phyloP scores from a whole-genome alignment of 1,140 invertebrate species.

The Drosophila orosa region DNA sequence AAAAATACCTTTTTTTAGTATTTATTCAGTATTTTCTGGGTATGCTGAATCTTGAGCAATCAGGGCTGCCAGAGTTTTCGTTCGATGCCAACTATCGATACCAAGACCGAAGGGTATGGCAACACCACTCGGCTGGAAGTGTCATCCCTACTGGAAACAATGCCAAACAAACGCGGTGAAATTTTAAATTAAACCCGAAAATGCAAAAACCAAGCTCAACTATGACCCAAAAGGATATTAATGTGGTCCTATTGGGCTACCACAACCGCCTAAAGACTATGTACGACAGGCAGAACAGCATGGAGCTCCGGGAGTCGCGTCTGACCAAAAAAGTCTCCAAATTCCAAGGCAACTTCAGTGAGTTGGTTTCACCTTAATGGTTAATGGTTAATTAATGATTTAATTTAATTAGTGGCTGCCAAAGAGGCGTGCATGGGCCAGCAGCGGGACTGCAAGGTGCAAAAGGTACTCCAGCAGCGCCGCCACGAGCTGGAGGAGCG shows the following conservation, averaged over 20 bases:
- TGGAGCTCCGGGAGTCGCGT: constrained; percentile 16
- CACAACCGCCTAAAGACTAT: constrained; percentile 36
- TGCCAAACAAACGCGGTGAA: constrained; percentile 43
- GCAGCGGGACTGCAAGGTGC: constrained; percentile 13
- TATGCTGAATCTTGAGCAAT: no score
- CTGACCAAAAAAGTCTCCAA: constrained; percentile 36
- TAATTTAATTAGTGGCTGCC: constrained; percentile 12
- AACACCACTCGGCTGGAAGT: neutral
- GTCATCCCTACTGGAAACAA: constrained; percentile 30
- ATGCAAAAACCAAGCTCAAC: neutral
- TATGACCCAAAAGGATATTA: constrained; percentile 16
- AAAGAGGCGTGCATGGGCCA: constrained; percentile 17
- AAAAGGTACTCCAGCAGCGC: neutral
- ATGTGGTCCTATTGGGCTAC: constrained; percentile 10
- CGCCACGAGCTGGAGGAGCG: constrained; percentile 33
- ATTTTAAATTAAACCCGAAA: constrained; percentile 30
- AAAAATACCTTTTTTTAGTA: no score
- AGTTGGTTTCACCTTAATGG: neutral
- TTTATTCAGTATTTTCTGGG: no score
- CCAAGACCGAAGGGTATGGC: constrained; percentile 2
- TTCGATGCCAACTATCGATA: neutral
- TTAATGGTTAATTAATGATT: neutral
- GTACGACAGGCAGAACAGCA: constrained; percentile 25
- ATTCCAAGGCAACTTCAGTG: constrained; percentile 38
- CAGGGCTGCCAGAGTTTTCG: no score